Evolutionary conservation across 2,113 vertebrate species (phyloP).

Genomic region (Fregetta grallaria): DNA sequence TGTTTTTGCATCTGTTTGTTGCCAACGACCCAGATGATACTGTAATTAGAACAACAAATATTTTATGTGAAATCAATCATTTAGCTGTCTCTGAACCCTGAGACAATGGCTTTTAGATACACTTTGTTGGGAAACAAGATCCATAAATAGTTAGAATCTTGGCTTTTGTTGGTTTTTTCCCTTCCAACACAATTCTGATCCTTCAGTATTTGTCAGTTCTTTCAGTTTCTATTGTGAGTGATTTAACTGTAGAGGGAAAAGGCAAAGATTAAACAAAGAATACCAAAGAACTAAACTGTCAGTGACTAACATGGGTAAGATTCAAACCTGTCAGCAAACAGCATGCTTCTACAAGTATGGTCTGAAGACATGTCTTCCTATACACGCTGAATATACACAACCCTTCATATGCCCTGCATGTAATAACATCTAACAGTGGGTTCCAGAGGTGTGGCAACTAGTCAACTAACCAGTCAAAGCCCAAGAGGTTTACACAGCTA

Average conservation of each 20-base stretch:
- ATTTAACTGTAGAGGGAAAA: slow-evolving; percentile 14
- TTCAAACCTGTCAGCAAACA: slow-evolving; percentile 25
- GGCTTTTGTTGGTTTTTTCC: not conserved
- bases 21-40: slow-evolving; percentile 82
- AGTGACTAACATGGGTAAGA: not conserved
- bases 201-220: slow-evolving; percentile 49
- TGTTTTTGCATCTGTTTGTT: slow-evolving; percentile 82
- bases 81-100: slow-evolving; percentile 72
- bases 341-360: not conserved
- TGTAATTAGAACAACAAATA: slow-evolving; percentile 85
- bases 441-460: not conserved
- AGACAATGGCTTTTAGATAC: slow-evolving; percentile 69
- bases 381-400: not conserved
- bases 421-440: not conserved
- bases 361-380: not conserved
- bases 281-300: not conserved
- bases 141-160: slow-evolving; percentile 63
- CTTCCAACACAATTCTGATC: slow-evolving; percentile 10
- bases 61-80: slow-evolving; percentile 89
- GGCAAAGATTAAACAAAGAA: slow-evolving; percentile 34
- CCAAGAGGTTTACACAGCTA: not conserved
- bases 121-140: slow-evolving; percentile 63
- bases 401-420: not conserved
- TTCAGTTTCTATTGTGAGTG: slow-evolving; percentile 44
- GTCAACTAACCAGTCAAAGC: not conserved